Base-by-base conservation (phyloP, 2,888 invertebrate species). In the Elgonia sp. region DNA sequence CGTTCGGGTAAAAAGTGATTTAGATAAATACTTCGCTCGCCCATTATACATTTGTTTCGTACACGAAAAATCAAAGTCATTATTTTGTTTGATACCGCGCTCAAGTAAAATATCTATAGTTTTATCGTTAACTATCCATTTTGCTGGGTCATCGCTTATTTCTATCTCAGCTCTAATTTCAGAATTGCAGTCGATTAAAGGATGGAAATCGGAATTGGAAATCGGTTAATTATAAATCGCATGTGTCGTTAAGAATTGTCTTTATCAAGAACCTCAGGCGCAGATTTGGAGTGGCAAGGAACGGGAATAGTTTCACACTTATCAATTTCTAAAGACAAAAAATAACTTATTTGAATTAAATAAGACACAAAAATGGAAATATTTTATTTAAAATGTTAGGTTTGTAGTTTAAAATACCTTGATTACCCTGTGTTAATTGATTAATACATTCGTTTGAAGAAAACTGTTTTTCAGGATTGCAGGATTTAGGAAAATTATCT, bases 1-100 rank as follows among this genome's bases (percentile, higher is more conserved):
- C n/a, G 73, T 82, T 50, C 82, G 50, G 4, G 21, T 50, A 21
- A 81, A 81, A 81, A 46, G 6, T 29, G 63, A 81, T 63, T 72
- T 37, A 20, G 53, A 72, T 3, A 81, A 37, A 39, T 81, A 81
- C 40, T 63, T 72, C 42, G 37, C 20, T 18, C 67, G 79, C 39
- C 57, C 57, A 42, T n/a, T 69, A 57, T 79, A 69, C 5, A 9
- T 37, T 40, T 29, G 37, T 76, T 83, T 83, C 3, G 75, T 75
- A 40, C 29, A 0, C 0, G 57, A 65, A 29, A 75, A 82, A 55
- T 82, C 46, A 8, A 46, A 4, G 40, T 82, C 75, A 0, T 14
- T 18, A 69, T 69, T 42, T 14, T 69, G 69, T 50, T 53, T 55
- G 12, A 72, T 72, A 21, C 37, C 55, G 16, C 55, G 72, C 55